Evolutionary conservation across 2,113 vertebrate genomes (phyloP).

Genomic region (Ariopsis seemanni): DNA sequence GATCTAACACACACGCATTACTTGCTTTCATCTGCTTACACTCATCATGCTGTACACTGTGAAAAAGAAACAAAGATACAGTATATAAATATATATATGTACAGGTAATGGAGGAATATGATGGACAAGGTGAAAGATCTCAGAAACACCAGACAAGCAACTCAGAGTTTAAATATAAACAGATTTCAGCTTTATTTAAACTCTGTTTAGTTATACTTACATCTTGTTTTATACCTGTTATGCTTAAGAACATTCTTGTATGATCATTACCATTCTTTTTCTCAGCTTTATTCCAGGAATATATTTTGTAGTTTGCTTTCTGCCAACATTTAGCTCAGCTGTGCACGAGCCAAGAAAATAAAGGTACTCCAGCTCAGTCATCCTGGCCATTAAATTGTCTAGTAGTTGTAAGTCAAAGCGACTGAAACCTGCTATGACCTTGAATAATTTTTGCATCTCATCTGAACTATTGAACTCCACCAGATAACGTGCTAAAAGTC

Average conservation of each 20-base stretch:
- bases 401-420: background rate
- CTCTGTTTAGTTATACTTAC: background rate
- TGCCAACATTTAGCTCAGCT: constrained; percentile 9
- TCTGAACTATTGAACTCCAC: background rate
- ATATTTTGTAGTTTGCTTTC: constrained; percentile 7
- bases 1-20: constrained; percentile 23
- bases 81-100: background rate
- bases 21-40: constrained; percentile 26
- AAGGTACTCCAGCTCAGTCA: background rate
- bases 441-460: background rate
- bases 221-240: background rate
- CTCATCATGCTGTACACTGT: constrained; percentile 34
- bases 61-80: constrained; percentile 5
- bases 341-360: background rate
- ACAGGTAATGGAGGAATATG: background rate
- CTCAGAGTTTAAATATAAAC: background rate
- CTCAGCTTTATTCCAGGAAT: background rate
- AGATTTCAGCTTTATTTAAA: background rate
- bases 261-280: background rate
- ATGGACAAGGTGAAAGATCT: background rate
- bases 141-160: background rate
- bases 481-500: background rate
- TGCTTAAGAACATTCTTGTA: background rate
- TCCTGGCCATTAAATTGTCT: constrained; percentile 16
- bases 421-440: background rate